Conservation (phyloP, 2,797 vertebrate genomes). For the Falco novaeseelandiae region DNA sequence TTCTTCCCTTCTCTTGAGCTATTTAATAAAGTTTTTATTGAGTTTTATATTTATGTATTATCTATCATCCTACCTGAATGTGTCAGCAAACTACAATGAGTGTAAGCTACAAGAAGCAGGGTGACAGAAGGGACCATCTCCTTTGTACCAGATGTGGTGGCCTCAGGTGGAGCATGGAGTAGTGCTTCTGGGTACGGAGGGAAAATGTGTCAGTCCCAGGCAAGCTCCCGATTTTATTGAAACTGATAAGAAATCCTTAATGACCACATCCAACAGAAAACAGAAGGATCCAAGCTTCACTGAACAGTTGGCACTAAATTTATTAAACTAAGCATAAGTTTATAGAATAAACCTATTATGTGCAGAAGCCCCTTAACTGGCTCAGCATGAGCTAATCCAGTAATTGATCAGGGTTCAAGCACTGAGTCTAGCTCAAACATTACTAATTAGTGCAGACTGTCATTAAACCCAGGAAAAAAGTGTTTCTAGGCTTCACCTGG, state of each 20-base stretch:
- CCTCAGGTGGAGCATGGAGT: background rate
- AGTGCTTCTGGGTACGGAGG: background rate
- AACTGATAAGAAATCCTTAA: background rate
- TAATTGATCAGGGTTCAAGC: background rate
- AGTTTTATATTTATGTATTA: background rate
- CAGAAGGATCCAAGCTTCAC: background rate
- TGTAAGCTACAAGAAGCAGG: background rate
- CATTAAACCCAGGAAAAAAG: background rate
- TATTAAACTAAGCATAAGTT: background rate
- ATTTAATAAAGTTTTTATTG: background rate
- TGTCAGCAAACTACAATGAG: background rate
- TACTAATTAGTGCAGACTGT: background rate
- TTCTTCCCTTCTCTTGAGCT: background rate
- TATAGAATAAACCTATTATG: background rate
- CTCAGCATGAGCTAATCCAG: background rate
- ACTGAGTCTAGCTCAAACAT: background rate
- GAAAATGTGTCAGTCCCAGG: background rate
- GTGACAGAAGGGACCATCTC: background rate
- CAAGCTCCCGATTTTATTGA: background rate
- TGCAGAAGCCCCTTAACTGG: background rate
- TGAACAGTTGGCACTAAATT: background rate
- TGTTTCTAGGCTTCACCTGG: background rate
- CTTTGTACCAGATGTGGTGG: fast-evolving
- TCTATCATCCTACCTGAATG: background rate
- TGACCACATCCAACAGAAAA: background rate